Evolutionary conservation across 2,113 vertebrate species (phyloP).

Genomic region (Cephalophus harveyi): DNA sequence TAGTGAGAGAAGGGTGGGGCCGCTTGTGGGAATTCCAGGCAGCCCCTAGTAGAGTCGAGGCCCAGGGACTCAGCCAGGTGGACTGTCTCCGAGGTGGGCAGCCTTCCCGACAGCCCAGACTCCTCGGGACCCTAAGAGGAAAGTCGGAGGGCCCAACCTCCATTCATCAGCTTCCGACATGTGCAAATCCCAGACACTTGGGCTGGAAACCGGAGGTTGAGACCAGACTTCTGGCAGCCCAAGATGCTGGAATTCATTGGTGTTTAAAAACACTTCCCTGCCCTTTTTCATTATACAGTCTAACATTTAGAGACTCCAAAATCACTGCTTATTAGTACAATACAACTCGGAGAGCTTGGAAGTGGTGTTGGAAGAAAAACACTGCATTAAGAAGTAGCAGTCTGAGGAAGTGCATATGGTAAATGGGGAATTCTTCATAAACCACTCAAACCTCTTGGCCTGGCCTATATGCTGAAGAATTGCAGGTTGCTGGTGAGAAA

Average conservation of each 20-base stretch:
- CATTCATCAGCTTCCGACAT: background rate
- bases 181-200: background rate
- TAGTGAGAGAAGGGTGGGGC: background rate
- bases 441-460: rapidly evolving
- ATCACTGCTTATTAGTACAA: slow-evolving; percentile 52
- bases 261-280: slow-evolving; percentile 63
- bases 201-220: slow-evolving; percentile 11
- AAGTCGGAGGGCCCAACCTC: background rate
- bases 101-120: background rate
- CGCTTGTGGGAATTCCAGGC: too few species aligned
- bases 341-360: background rate
- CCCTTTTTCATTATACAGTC: slow-evolving; percentile 63
- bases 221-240: slow-evolving; percentile 49
- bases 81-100: rapidly evolving
- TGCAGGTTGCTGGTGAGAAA: background rate
- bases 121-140: background rate
- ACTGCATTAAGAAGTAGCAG: background rate
- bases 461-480: background rate
- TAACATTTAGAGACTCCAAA: slow-evolving; percentile 71
- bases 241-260: slow-evolving; percentile 66
- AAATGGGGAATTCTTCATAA: background rate
- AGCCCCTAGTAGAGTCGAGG: too few species aligned
- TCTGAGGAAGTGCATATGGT: background rate
- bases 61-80: background rate
- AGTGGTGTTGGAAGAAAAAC: background rate